phyloP scores from a whole-genome alignment of 35 echinoderm and acorn worm genomes.

The Heliocidaris tuberculata region DNA sequence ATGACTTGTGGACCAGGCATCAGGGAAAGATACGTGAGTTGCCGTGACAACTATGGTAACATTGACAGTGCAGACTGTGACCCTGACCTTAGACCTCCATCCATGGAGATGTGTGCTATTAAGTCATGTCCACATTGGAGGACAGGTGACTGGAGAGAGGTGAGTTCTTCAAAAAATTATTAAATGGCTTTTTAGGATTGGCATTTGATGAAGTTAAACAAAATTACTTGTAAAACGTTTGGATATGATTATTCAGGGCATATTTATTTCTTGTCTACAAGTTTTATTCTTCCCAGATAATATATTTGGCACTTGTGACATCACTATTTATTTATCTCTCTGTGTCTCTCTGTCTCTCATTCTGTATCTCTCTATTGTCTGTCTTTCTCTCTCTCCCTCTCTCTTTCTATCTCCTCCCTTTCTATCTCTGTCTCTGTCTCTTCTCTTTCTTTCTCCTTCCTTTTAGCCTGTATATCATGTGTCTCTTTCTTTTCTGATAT shows the following conservation, averaged over 20 bases:
- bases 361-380: neutral
- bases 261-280: neutral
- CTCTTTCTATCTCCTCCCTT: neutral
- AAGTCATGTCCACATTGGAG: slow-evolving; percentile 89
- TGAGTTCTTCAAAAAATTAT: slow-evolving; percentile 29
- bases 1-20: slow-evolving; percentile 79
- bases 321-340: too few relatives aligned
- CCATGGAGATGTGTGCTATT: slow-evolving; percentile 68
- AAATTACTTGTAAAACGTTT: neutral
- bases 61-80: slow-evolving; percentile 69
- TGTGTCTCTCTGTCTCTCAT: too few relatives aligned
- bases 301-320: too few relatives aligned
- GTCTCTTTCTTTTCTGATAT: neutral
- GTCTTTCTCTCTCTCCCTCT: neutral
- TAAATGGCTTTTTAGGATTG: neutral
- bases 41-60: slow-evolving; percentile 60
- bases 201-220: neutral
- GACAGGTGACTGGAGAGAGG: slow-evolving; percentile 79
- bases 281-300: too few relatives aligned
- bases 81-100: slow-evolving; percentile 57
- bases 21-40: slow-evolving; percentile 83
- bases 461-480: too few relatives aligned
- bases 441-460: neutral
- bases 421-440: too few relatives aligned
- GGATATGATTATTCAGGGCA: neutral